Conservation (phyloP, 1,140 invertebrate genomes). For the Wiebesia pumilae region DNA sequence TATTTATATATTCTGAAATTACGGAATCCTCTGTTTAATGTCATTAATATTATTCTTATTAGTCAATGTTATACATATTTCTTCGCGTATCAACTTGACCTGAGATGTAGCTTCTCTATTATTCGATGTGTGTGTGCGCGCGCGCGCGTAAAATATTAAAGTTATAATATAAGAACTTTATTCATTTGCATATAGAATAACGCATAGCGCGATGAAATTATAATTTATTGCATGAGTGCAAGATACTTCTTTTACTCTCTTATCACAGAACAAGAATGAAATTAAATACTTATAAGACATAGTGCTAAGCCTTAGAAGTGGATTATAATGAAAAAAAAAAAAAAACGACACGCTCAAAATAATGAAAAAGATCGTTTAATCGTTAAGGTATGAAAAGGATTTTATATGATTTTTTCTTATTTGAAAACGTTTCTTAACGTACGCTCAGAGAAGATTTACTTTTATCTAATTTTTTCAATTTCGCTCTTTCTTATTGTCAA, state of each 20-base stretch:
- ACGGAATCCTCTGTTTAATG: too few species aligned
- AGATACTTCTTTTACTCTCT: not conserved
- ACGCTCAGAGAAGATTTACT: too few species aligned
- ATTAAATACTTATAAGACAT: conserved; percentile 5
- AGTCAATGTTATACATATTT: not conserved
- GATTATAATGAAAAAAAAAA: not conserved
- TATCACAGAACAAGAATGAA: not conserved
- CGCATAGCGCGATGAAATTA: not conserved
- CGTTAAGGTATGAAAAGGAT: too few species aligned
- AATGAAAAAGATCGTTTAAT: too few species aligned
- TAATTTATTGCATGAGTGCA: not conserved
- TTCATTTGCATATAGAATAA: not conserved
- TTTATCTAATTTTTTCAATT: too few species aligned
- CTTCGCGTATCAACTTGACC: not conserved
- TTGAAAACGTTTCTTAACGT: too few species aligned
- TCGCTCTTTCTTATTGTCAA: too few species aligned
- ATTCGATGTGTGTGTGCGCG: too few species aligned
- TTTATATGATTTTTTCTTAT: too few species aligned
- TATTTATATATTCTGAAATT: too few species aligned
- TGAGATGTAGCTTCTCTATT: not conserved
- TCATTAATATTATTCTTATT: too few species aligned
- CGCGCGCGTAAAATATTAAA: not conserved
- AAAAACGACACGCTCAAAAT: too few species aligned
- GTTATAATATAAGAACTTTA: not conserved
- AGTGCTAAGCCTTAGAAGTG: not conserved